Percentiles rank a stretch among this genome's conserved stretches.
These are phyloP conservation scores for Notechis scutatus DNA, from an alignment of 2,113 vertebrate genomes.

Conservation along the genomic window DNA sequence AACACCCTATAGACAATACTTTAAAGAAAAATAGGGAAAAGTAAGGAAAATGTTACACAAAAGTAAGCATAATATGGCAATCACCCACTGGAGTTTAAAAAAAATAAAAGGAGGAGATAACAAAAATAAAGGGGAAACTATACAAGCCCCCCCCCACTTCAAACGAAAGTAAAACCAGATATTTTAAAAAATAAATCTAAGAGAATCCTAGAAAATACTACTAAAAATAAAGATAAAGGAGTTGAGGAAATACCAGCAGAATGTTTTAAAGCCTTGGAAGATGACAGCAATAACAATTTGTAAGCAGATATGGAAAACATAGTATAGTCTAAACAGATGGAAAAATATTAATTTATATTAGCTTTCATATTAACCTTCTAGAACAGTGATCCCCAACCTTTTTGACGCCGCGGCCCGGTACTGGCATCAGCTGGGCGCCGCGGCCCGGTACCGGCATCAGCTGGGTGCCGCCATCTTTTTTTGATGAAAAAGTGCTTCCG, in stretches of 20 bases:
- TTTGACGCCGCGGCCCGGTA: no score
- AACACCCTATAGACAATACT: neutral
- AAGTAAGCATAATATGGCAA: neutral
- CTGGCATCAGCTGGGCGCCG: no score
- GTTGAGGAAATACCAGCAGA: neutral
- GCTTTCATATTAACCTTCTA: neutral
- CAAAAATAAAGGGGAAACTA: neutral
- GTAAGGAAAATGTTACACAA: neutral
- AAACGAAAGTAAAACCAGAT: neutral
- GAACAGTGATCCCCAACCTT: no score
- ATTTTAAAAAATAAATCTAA: neutral
- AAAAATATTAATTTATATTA: neutral
- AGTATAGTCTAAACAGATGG: neutral
- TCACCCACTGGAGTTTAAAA: neutral
- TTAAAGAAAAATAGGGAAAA: neutral
- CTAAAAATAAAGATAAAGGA: neutral
- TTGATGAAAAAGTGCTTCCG: no score
- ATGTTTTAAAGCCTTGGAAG: neutral
- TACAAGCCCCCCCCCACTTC: neutral
- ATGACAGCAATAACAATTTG: neutral
- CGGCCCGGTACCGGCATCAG: no score
- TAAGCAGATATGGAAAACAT: neutral
- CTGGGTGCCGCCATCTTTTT: no score
- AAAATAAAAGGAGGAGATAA: neutral
- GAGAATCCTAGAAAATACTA: neutral